Base-by-base conservation (phyloP, 2,888 invertebrate species). In the Pharmacophagus antenor region DNA sequence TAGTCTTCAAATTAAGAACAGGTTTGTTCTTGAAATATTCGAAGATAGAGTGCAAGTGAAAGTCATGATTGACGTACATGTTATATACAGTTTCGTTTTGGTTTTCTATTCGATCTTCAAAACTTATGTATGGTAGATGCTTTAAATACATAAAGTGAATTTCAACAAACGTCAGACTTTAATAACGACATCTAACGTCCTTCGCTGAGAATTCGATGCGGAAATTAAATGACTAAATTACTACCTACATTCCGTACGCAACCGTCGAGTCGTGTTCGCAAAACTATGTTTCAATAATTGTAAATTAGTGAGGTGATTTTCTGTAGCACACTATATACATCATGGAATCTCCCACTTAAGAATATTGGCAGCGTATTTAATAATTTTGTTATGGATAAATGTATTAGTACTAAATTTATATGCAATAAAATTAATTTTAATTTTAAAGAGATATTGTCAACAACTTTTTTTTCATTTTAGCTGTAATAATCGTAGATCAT, bases 31-130 rank as follows among this genome's bases (percentile, higher is more conserved):
- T 72, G 72, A 80, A 86, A 84, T 88, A 85, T 87, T 82, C 77
- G 81, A 78, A 83, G 85, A 86, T 85, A 78, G 83, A 85, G 82
- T 86, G 84, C 77, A 82, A 88, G 89, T 88, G 89, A 89, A 89
- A 89, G 89, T 88, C 80, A 84, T 83, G 82, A 85, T 82, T 80
- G 77, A 74, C 79, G 84, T 83, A 80, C 77, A 77, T 72, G 74
- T 77, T 67, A 67, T 67, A 82, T 81, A 82, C 75, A 85, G 84
- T 86, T 87, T 85, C 88, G 87, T 86, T 82, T 85, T 80, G 77
- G 79, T 78, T 78, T 63, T 64, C 62, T 62, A 61, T 63, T 62
- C 42, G 51, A 41, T 52, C 37, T 56, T 27, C 42, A 27, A 25
- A 56, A 20, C 41, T 31, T 41, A 48, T 46, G 41, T 58, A 47